Evolutionary conservation across 2,888 invertebrate genomes (phyloP), one percentile per base, ranked within the genome.

Genomic region (Pseudeuparius sepicola): DNA sequence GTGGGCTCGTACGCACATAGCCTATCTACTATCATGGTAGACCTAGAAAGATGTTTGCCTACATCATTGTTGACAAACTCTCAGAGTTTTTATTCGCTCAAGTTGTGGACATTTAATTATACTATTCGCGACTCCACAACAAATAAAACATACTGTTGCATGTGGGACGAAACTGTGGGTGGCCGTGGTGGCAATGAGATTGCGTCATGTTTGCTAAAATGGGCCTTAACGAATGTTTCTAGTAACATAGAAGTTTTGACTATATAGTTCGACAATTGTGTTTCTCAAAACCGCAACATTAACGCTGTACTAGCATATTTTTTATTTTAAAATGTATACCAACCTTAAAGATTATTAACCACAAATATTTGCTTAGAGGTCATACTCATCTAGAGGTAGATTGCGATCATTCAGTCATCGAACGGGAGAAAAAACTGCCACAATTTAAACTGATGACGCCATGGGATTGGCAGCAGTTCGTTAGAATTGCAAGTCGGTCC

Each of bases 261-360:
- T 17, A 41, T 45, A 16, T 46, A 45, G 47, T 39, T 36, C 14
- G 43, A 45, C 35, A 43, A 47, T 24, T 47, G 47, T 14, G 36
- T 36, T 14, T 34, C 40, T 3, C 46, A 45, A 31, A 46, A 44
- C 34, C 27, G 43, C 9, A 46, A 46, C 16, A 24, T 36, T 20
- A 29, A 17, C 12, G 36, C 37, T 24, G 32, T 46, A 23, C 23
- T 43, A 24, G 37, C 32, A 30, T 45, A 43, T 40, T 27, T 41
- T 37, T 40, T 10, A 13, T 25, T 25, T 26, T 37, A 27, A 40
- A 34, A 34, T 20, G 7, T 18, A 24, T 30, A 9, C 40, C 37
- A 28, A 36, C 15, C 6, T 15, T 42, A 20, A 27, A 41, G 17
- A 25, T 34, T 26, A 42, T 42, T 16, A 29, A 34, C 28, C 38